Evolutionary conservation across 2,797 vertebrate genomes (phyloP).

Genomic region (Bradypus variegatus): DNA sequence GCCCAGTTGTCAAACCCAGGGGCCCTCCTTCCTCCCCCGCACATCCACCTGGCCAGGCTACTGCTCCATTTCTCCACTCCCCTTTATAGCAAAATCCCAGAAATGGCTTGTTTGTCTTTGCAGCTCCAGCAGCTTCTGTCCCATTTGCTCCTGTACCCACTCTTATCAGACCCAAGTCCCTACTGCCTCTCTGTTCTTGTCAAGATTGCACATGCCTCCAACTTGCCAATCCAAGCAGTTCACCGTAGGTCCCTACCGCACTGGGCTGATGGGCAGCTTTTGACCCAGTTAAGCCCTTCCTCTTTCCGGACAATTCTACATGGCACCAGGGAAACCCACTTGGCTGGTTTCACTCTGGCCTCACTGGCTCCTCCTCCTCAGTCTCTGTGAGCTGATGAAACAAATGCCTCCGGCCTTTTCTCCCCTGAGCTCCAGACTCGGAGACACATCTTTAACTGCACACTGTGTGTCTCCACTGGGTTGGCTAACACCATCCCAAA

Average conservation of each 20-base stretch:
- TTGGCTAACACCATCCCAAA: fast-evolving
- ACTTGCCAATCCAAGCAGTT: not conserved
- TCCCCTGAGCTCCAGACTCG: not conserved
- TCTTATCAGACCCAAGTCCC: not conserved
- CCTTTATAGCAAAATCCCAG: not conserved
- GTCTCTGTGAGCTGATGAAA: not conserved
- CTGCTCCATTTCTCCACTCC: not conserved
- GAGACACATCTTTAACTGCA: not conserved
- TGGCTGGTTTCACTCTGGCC: not conserved
- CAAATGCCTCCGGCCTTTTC: not conserved
- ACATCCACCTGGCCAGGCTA: not conserved
- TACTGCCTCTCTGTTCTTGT: not conserved
- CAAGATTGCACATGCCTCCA: not conserved
- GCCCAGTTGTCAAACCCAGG: fast-evolving
- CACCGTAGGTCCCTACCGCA: too few species aligned
- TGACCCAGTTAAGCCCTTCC: not conserved
- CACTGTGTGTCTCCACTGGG: not conserved
- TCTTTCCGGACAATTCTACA: not conserved
- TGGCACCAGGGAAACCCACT: fast-evolving
- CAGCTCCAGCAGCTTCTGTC: fast-evolving
- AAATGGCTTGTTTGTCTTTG: not conserved
- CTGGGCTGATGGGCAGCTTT: not conserved
- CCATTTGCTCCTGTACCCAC: not conserved
- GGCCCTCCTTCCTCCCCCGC: not conserved
- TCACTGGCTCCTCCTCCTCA: not conserved